Evolutionary conservation across 1,140 invertebrate genomes (phyloP), one percentile per base, ranked within the genome.

Genomic region (Bombus cullumanus): DNA sequence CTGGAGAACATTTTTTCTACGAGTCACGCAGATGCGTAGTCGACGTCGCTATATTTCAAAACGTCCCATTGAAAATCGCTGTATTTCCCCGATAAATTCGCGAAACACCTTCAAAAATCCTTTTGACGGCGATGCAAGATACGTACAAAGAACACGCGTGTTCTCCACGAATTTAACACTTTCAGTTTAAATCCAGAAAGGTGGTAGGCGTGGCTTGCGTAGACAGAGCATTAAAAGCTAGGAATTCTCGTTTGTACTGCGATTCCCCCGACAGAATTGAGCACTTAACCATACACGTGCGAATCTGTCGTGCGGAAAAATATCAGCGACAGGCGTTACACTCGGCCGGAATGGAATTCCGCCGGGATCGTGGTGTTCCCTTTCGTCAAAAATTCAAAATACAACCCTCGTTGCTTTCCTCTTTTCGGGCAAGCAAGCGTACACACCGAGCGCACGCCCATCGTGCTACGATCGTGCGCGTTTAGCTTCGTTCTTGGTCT

Each of bases 301-400:
- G 78, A 85, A 74, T 85, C 78, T 37, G 83, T 74, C 83, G 69
- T n/a, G 59, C 34, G 83, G 78, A 85, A 85, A 85, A 85, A 85
- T 85, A 85, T 85, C 69, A 85, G 59, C 69, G 83, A 74, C 83
- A 31, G n/a, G 41, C 78, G 78, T 68, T 57, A 68, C 83, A 31
- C 53, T 78, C 66, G 71, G 28, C 71, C 43, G 78, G 69, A 81
- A 81, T 74, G 77, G 78, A 81, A 85, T 85, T 81, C 78, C 37
- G 28, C 6, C 59, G 78, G 71, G 57, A 85, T 10, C 68, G 34
- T 57, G 18, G 71, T 6, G 69, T 73, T 81, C 37, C 66, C 37
- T 34, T 47, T 85, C 43, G 69, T 80, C 78, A 81, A 85, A 85
- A 85, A 85, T 81, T 85, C 83, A 80, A 80, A 81, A 74, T 68